Base-by-base conservation (phyloP, 1,140 invertebrate genomes). In the Saccostrea glomerata region DNA sequence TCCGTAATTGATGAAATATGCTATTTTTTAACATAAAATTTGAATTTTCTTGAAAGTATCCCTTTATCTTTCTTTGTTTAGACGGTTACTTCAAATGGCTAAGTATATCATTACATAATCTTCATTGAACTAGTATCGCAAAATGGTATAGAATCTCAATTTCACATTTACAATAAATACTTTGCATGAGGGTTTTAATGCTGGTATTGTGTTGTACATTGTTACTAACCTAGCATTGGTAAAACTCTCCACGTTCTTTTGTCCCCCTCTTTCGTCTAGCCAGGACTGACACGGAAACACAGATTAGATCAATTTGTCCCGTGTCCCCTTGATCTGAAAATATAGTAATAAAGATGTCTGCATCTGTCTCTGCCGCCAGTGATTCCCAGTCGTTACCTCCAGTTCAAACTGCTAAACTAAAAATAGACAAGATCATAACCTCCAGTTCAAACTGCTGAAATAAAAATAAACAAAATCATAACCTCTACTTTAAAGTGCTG, bases 351-450 rank as follows among this genome's bases (percentile, higher is more conserved):
- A 91, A 92, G 9, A 95, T 90, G 85, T 92, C 93, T 25, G 94
- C 93, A 91, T 95, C 94, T 54, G 94, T 95, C 23, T 92, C 94
- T 25, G 93, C 94, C 17, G 92, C 95, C 94, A 94, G 87, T 94
- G 93, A 82, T 95, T 92, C 4, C 95, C 95, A 60, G 95, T 95
- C 77, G 92, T 92, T 9, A 95, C 93, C 47, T 88, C 87, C 17
- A 92, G 87, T 70, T 90, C 89, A 86, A 92, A 92, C n/a, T 88
- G 87, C 70, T 82, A 77, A 47, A 91, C 91, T 93, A 85, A 90
- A 85, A 84, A 82, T 15, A 82, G 40, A 63, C 13, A 63, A 47
- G 47, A 47, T 95, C 77, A 92, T 92, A 12, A 95, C 93, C 30
- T 85, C 86, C 7, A 92, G 86, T 77, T 90, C 88, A 85, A 92